Percentiles rank a stretch among this genome's conserved stretches.
phyloP scores from a whole-genome alignment of 2,888 invertebrate genomes.

The Hololepta plana region DNA sequence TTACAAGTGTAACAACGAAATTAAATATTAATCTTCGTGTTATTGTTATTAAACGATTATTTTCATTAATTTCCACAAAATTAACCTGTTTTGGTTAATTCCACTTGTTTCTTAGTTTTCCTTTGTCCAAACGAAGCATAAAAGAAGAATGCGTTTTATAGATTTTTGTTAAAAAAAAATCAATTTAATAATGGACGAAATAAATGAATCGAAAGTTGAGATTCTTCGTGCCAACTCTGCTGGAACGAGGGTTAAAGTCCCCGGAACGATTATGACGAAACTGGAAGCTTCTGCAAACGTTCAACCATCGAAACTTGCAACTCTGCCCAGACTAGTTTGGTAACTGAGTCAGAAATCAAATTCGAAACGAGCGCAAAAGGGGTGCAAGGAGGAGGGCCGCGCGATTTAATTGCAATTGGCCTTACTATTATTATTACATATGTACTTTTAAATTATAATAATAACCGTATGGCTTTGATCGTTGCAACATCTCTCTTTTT shows the following conservation, averaged over 20 bases:
- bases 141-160: too few species aligned
- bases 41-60: too few species aligned
- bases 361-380: conserved; percentile 24
- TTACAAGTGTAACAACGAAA: too few species aligned
- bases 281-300: conserved; percentile 20
- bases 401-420: conserved; percentile 21
- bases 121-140: conserved; percentile 8
- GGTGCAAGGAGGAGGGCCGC: conserved; percentile 6
- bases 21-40: too few species aligned
- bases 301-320: too few species aligned
- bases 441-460: too few species aligned
- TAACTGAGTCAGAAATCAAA: conserved; percentile 25
- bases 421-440: conserved; percentile 16
- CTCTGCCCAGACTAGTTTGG: too few species aligned
- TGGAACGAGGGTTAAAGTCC: conserved; percentile 18
- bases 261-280: conserved; percentile 13
- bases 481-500: too few species aligned
- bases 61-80: too few species aligned
- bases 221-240: conserved; percentile 20
- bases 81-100: too few species aligned
- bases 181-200: conserved; percentile 17
- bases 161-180: conserved; percentile 17
- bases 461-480: too few species aligned
- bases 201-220: conserved; percentile 24
- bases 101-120: too few species aligned